Percentiles rank a stretch among this genome's conserved stretches.
phyloP scores from a whole-genome alignment of 2,888 invertebrate genomes.

The Biston stratarius region DNA sequence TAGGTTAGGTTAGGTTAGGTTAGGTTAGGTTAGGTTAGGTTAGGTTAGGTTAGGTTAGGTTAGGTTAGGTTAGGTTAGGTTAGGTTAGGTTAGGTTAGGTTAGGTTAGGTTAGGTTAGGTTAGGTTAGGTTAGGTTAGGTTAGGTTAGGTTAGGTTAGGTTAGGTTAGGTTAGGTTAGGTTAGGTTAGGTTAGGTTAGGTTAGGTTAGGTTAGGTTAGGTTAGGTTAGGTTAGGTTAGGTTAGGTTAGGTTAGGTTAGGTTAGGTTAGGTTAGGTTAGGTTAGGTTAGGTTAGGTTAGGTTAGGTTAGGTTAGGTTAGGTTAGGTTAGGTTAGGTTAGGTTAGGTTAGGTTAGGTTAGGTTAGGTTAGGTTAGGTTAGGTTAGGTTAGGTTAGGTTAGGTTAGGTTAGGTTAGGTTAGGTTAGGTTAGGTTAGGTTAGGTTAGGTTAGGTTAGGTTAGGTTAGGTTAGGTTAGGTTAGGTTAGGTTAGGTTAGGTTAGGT shows the following conservation, averaged over 20 bases:
- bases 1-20: conserved; percentile 1
- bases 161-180: conserved; percentile 1
- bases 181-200: conserved; percentile 4
- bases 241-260: conserved; percentile 1
- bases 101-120: conserved; percentile 1
- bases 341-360: conserved; percentile 1
- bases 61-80: conserved; percentile 1
- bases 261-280: conserved; percentile 1
- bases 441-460: conserved; percentile 1
- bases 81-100: conserved; percentile 1
- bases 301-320: conserved; percentile 1
- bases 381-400: conserved; percentile 1
- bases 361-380: conserved; percentile 1
- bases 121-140: conserved; percentile 1
- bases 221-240: conserved; percentile 1
- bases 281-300: conserved; percentile 1
- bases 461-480: conserved; percentile 1
- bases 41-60: conserved; percentile 1
- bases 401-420: conserved; percentile 1
- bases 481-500: conserved; percentile 1
- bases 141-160: conserved; percentile 1
- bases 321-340: conserved; percentile 1
- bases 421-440: conserved; percentile 1
- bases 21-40: conserved; percentile 1
- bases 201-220: conserved; percentile 4